Base-by-base conservation (phyloP, 1,140 invertebrate species). In the Scaptomyza montana region DNA sequence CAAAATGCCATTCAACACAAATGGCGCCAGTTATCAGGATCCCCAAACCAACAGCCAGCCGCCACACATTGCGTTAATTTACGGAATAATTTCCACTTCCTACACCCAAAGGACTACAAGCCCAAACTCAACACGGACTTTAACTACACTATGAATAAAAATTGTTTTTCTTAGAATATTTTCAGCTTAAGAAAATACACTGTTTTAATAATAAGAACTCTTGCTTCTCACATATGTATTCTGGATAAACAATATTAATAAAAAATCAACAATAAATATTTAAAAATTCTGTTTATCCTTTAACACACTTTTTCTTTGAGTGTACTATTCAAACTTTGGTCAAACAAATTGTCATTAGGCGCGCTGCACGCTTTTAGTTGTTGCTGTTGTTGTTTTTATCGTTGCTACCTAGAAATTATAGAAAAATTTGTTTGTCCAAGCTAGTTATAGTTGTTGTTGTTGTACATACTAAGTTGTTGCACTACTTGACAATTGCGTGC, bases 381-480 rank as follows among this genome's bases (percentile, higher is more conserved):
- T 70, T 70, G 59, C 47, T 36, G 33, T 36, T 36, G 51, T 67
- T 67, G 46, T 45, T 69, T 59, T 64, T 79, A 79, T 84, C 77
- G 80, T 55, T 33, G 50, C 60, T 71, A 61, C 73, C 60, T 81
- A 82, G 60, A 86, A 81, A 86, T 86, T 81, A 86, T 87, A 81
- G 81, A 86, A 86, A 87, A 86, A 81, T 86, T 81, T 87, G 82
- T 86, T 87, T 87, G 78, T 63, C 82, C 81, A 86, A 82, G 87
- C 81, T 80, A 65, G 74, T 78, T 81, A 59, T 69, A 70, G 74
- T 78, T 85, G 61, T 30, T 60, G 21, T 30, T 16, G 13, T 36
- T 36, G 39, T 64, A n/a, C n/a, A n/a, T n/a, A 53, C n/a, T 57
- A 39, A 53, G 21, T 57, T 47, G 59, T 54, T 81, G 70, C 70